Percentiles rank a stretch among this genome's conserved stretches.
phyloP scores from a whole-genome alignment of 1,140 invertebrate species.

The Polypedilum pembai region DNA sequence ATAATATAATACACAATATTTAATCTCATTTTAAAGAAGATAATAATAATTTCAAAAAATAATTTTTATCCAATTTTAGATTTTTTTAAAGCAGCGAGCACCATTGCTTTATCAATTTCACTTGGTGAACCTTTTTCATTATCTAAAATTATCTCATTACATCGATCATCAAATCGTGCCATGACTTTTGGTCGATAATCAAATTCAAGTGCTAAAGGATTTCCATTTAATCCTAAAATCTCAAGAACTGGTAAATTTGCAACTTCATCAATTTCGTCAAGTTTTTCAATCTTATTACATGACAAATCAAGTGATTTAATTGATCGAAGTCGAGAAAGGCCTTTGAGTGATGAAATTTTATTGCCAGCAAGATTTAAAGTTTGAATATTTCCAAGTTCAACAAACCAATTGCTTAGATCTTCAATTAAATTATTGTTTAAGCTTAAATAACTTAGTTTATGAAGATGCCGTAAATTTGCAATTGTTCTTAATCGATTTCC shows the following conservation, averaged over 20 bases:
- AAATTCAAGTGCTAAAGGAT: slow-evolving; percentile 66
- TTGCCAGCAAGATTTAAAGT: slow-evolving; percentile 83
- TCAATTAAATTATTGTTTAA: slow-evolving; percentile 68
- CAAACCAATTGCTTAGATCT: slow-evolving; percentile 67
- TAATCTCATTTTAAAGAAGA: too few species aligned
- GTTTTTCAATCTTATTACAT: slow-evolving; percentile 71
- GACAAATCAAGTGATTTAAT: slow-evolving; percentile 78
- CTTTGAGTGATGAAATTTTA: slow-evolving; percentile 62
- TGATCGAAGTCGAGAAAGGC: slow-evolving; percentile 77
- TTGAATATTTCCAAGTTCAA: slow-evolving; percentile 80
- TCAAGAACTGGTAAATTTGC: slow-evolving; percentile 78
- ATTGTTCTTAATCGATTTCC: slow-evolving; percentile 70
- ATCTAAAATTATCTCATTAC: slow-evolving; percentile 72
- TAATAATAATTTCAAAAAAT: too few species aligned
- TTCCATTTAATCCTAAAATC: slow-evolving; percentile 74
- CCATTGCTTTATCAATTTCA: slow-evolving; percentile 83
- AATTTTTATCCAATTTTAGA: slow-evolving; percentile 35
- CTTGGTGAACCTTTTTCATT: slow-evolving; percentile 77
- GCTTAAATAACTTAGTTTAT: slow-evolving; percentile 65
- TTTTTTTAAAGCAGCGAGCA: slow-evolving; percentile 73
- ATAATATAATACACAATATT: too few species aligned
- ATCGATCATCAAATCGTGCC: slow-evolving; percentile 69
- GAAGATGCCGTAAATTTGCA: slow-evolving; percentile 68
- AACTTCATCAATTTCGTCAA: slow-evolving; percentile 73
- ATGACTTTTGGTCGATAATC: slow-evolving; percentile 89